Percentiles rank a stretch among this genome's conserved stretches.
phyloP scores from a whole-genome alignment of 1,140 invertebrate genomes.

The Drosophila prosaltans region DNA sequence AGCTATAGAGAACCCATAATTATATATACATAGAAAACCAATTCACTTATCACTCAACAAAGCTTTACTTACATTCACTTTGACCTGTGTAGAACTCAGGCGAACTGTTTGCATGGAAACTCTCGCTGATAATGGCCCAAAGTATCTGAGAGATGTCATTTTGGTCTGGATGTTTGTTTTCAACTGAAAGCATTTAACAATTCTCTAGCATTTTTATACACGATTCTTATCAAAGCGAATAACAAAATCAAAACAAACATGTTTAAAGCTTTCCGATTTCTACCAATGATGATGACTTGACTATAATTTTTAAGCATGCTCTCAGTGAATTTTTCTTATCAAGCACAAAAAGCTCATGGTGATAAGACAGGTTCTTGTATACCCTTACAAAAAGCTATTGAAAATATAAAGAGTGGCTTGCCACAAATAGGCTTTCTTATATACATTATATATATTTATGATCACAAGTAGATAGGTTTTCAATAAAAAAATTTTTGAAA shows the following conservation, averaged over 20 bases:
- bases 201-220: constrained; percentile 18
- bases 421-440: too few species aligned
- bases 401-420: too few species aligned
- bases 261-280: neutral
- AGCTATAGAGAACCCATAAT: neutral
- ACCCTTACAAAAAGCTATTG: neutral
- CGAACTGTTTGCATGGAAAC: neutral
- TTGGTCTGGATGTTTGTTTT: neutral
- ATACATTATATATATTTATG: too few species aligned
- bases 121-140: constrained; percentile 14
- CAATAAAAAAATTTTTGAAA: too few species aligned
- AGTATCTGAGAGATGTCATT: constrained; percentile 24
- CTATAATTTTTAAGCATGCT: neutral
- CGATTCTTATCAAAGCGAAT: constrained; percentile 30
- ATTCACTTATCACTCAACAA: neutral
- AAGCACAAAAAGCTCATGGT: neutral
- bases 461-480: too few species aligned
- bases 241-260: constrained; percentile 22
- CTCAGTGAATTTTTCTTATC: neutral
- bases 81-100: constrained; percentile 13
- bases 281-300: constrained; percentile 19
- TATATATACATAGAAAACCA: neutral
- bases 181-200: constrained; percentile 18
- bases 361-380: neutral
- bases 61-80: neutral